Conservation (phyloP, 1,140 invertebrate species). For the Drosophila parabipectinata region DNA sequence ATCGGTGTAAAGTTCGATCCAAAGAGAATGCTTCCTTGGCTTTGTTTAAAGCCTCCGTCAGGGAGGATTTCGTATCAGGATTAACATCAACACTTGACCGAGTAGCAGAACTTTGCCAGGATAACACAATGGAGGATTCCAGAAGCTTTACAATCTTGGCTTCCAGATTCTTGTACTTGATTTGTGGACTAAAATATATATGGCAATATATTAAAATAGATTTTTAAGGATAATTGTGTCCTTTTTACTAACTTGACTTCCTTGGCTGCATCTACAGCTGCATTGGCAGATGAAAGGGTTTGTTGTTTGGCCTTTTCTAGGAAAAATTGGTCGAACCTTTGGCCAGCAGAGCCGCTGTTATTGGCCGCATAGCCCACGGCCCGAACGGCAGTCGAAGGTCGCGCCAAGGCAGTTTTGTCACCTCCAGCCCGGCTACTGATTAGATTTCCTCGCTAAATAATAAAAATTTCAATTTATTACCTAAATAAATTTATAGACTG, state of each 20-base stretch:
- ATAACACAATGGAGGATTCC: slow-evolving; percentile 91
- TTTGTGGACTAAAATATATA: slow-evolving; percentile 88
- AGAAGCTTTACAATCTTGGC: slow-evolving; percentile 93
- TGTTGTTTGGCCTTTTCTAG: slow-evolving; percentile 87
- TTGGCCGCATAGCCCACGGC: slow-evolving; percentile 96
- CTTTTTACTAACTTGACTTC: slow-evolving; percentile 85
- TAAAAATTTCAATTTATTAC: background rate
- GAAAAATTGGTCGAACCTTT: slow-evolving; percentile 90
- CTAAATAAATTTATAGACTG: too few relatives aligned
- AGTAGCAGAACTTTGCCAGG: slow-evolving; percentile 37
- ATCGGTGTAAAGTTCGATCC: slow-evolving; percentile 93
- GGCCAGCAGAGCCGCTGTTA: slow-evolving; percentile 84
- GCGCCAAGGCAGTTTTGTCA: slow-evolving; percentile 80
- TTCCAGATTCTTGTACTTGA: slow-evolving; percentile 93
- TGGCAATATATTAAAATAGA: background rate
- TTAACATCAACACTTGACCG: slow-evolving; percentile 53
- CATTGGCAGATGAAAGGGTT: slow-evolving; percentile 67
- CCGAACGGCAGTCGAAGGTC: slow-evolving; percentile 97
- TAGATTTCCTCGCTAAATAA: slow-evolving; percentile 67
- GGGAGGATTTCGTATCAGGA: slow-evolving; percentile 49
- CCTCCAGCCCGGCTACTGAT: slow-evolving; percentile 68
- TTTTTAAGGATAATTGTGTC: background rate
- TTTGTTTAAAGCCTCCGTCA: slow-evolving; percentile 90
- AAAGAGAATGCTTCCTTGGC: slow-evolving; percentile 98
- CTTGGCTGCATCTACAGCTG: slow-evolving; percentile 86